Evolutionary conservation across 1,140 invertebrate genomes (phyloP), one percentile per base, ranked within the genome.

Genomic region (Nephotettix cincticeps): DNA sequence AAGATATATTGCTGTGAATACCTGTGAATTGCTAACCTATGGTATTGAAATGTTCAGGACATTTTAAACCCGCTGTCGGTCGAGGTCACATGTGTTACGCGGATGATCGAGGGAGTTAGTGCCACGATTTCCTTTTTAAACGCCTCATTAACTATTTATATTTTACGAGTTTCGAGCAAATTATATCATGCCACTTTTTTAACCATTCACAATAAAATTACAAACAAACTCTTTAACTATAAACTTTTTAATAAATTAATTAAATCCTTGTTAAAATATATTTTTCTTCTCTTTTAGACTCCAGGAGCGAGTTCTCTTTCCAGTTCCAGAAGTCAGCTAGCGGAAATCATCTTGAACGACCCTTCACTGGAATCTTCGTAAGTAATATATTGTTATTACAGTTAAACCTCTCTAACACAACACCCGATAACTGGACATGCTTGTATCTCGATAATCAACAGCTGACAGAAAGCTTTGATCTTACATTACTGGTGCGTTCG

Each of bases 271-370:
- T 36, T 4, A 36, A 36, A 36, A 36, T 36, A 36, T 14, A 36
- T 36, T 14, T 36, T 36, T 36, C 32, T 36, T 36, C n/a, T 61
- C 4, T 61, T 27, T 9, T n/a, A 61, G 56, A 43, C 64, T 3
- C 64, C 32, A 21, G 36, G 32, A 4, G 17, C 40, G 1, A 43
- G 64, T 21, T 67, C 64, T 1, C 27, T 67, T 13, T 27, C 64
- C 11, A 28, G 64, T 14, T 64, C 69, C 28, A n/a, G 56, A 14
- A 70, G 32, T 65, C 69, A 70, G 36, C 51, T 70, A 14, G 69
- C 69, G n/a, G 69, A 70, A 27, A 64, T 70, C 2, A 70, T 70
- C 30, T 28, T 70, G 14, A 70, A 65, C 32, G 69, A 70, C 40
- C 69, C 69, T 27, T 64, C 43, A 13, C 23, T 70, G 36, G 69